Evolutionary conservation across 2,113 vertebrate genomes (phyloP), one percentile per base, ranked within the genome.

Genomic region (Antennarius striatus): DNA sequence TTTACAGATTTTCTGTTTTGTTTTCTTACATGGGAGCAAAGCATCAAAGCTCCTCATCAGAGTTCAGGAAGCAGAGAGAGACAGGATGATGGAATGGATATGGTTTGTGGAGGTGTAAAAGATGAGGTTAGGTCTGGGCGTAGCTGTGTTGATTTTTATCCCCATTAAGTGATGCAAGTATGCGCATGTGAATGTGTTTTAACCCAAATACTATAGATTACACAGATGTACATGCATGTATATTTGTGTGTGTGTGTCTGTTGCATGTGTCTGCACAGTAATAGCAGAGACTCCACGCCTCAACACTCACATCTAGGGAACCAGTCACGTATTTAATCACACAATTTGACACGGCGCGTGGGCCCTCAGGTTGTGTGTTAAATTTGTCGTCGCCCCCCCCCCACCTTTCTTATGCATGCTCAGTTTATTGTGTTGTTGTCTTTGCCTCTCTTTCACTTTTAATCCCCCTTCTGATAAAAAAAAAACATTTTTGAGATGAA

Each of bases 271-370:
- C 49, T 71, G 77, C 75, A 1, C 77, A 69, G 75, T 84, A 83
- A 86, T 79, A 84, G 57, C 77, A 63, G 13, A 69, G 72, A 73
- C 74, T 83, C 70, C 66, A 72, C n/a, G 66, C 83, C 79, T 83
- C 78, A 83, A 69, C 72, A 80, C 76, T 86, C 73, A 16, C 75
- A 84, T 87, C 86, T 82, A 73, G 76, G 47, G 86, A 89, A 66
- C 81, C 80, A 88, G 81, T 89, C 86, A 88, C 84, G 82, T 90
- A 89, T 92, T 92, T 90, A 93, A 92, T 93, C 90, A 90, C 81
- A 86, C 78, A 81, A 90, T 91, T 90, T 80, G 85, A 84, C 88
- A 83, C 79, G 79, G 77, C 49, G 74, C 73, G 70, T 78, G 76
- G 73, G 83, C 91, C 89, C 85, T 84, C 64, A 78, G 89, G 88